phyloP scores from a whole-genome alignment of 1,140 invertebrate genomes.

The Lucilia cuprina region DNA sequence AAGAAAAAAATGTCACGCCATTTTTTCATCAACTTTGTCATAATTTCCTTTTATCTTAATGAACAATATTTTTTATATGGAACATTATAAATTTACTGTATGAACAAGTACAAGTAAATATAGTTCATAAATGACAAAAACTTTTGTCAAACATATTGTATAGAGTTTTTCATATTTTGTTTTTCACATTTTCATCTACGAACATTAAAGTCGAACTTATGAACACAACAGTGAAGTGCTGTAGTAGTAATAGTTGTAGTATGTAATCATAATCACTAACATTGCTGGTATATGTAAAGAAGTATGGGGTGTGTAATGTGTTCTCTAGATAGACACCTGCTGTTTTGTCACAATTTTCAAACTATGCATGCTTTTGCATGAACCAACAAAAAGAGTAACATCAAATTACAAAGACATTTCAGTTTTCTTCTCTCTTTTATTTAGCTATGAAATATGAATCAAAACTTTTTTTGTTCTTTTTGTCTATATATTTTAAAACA shows the following conservation, averaged over 20 bases:
- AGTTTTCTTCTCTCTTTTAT: background rate
- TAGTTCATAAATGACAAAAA: conserved; percentile 3
- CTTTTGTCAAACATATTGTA: background rate
- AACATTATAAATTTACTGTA: conserved; percentile 8
- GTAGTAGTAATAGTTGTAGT: background rate
- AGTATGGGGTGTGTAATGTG: background rate
- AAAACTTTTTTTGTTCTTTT: background rate
- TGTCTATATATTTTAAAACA: background rate
- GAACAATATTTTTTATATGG: background rate
- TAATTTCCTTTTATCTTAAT: background rate
- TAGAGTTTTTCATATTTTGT: background rate
- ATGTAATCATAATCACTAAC: background rate
- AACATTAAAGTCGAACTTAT: background rate
- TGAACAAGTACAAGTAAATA: background rate
- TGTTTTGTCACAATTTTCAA: conserved; percentile 18
- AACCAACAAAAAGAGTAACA: background rate
- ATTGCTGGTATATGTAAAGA: background rate
- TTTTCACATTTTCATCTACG: background rate
- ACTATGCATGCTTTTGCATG: background rate
- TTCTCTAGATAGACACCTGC: background rate
- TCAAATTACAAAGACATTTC: background rate
- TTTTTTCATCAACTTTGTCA: no score
- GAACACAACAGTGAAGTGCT: background rate
- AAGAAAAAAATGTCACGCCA: no score
- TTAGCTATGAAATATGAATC: background rate